Evolutionary conservation across 1,140 invertebrate species (phyloP).

Genomic region (Ips typographus): DNA sequence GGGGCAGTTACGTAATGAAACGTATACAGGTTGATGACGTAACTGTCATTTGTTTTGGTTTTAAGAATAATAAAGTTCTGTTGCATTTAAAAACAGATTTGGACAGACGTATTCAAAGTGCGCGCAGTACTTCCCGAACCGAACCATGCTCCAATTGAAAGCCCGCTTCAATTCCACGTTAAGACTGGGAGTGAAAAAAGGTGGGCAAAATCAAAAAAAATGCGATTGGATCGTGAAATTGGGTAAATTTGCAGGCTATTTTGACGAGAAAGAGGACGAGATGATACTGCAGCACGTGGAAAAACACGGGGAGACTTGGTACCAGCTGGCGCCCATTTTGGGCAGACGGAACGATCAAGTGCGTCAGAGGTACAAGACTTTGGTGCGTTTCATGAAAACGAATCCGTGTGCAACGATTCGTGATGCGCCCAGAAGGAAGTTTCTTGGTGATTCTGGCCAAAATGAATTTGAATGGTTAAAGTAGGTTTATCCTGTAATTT

Average conservation of each 20-base stretch:
- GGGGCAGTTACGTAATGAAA: neutral
- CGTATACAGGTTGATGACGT: too few species aligned
- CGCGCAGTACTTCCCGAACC: constrained; percentile 55
- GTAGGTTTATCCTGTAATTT: constrained; percentile 9
- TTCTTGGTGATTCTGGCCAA: neutral
- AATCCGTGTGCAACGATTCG: constrained; percentile 46
- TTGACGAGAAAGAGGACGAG: constrained; percentile 54
- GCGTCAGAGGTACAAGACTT: constrained; percentile 49
- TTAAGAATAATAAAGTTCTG: neutral
- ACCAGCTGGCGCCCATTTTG: constrained; percentile 37
- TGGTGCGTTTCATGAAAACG: constrained; percentile 47
- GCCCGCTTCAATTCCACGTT: constrained; percentile 55
- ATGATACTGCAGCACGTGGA: constrained; percentile 52
- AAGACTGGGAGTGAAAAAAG: constrained; percentile 46
- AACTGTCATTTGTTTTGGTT: neutral
- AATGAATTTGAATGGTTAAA: constrained; percentile 26
- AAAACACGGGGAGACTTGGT: constrained; percentile 47
- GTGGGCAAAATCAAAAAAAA: neutral
- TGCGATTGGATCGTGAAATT: neutral
- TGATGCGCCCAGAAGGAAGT: constrained; percentile 45
- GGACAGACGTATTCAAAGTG: constrained; percentile 61
- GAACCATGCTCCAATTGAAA: constrained; percentile 57
- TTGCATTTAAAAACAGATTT: constrained; percentile 50
- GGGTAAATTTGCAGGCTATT: constrained; percentile 37
- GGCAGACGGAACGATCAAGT: constrained; percentile 42